A percentile compares a stretch with the other conserved stretches of the same genome.
These are phyloP conservation scores for Trachemys scripta DNA, from an alignment of 2,113 vertebrate genomes.

Conservation along the genomic window DNA sequence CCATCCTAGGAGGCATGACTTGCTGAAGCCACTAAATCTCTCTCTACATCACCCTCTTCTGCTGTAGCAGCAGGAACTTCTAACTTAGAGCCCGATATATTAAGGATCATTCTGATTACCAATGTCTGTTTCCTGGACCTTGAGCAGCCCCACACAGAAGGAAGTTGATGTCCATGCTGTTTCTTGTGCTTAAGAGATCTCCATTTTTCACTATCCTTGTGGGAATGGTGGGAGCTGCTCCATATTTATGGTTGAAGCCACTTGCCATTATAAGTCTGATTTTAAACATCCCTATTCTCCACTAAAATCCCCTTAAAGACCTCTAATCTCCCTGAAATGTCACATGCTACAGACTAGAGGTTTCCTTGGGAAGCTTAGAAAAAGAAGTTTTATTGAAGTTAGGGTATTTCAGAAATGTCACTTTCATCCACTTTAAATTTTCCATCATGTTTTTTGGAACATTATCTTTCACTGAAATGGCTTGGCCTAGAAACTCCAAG, in stretches of 20 bases:
- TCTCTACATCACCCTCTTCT: background rate
- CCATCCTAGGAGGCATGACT: background rate
- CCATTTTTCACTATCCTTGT: background rate
- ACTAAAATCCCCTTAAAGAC: background rate
- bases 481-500: background rate
- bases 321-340: background rate
- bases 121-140: background rate
- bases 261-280: background rate
- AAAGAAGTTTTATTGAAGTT: background rate
- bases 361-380: background rate
- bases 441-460: background rate
- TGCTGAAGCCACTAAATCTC: background rate
- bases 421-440: background rate
- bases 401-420: background rate
- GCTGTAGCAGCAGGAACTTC: background rate
- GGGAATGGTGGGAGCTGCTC: background rate
- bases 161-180: background rate
- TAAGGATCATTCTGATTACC: background rate
- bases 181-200: background rate
- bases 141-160: background rate
- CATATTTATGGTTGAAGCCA: background rate
- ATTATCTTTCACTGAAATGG: background rate
- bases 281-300: background rate
- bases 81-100: background rate
- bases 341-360: rapidly evolving